Percentiles rank a stretch among this genome's conserved stretches.
These are phyloP conservation scores for Drosophila truncata DNA, from an alignment of 1,140 invertebrate genomes.

Conservation along the genomic window DNA sequence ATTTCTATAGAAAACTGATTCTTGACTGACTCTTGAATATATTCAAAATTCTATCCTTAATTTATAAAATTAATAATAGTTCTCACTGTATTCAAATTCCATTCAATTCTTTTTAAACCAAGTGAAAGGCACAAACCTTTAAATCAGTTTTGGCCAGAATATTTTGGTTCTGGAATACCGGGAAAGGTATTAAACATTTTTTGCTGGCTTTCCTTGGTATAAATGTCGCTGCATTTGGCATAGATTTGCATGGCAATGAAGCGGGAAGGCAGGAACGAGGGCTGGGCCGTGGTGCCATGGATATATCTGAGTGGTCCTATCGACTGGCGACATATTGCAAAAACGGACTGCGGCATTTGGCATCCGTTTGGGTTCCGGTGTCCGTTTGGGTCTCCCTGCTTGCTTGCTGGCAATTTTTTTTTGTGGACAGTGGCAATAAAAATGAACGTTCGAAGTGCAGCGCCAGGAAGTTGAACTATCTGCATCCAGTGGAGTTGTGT, in stretches of 20 bases:
- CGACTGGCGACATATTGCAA: constrained; percentile 78
- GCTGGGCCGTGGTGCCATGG: not conserved
- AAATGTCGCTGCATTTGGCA: constrained; percentile 77
- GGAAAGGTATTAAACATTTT: constrained; percentile 59
- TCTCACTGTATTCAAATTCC: constrained; percentile 3
- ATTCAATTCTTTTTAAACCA: not conserved
- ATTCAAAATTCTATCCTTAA: no score
- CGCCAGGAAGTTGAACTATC: constrained; percentile 64
- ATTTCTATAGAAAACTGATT: no score
- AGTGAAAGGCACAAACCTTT: not conserved
- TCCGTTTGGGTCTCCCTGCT: constrained; percentile 37
- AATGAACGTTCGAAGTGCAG: constrained; percentile 56
- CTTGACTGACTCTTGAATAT: no score
- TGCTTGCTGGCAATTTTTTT: constrained; percentile 6
- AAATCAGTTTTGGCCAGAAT: constrained; percentile 21
- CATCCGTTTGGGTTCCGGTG: constrained; percentile 55
- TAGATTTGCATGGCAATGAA: constrained; percentile 80
- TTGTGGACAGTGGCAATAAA: constrained; percentile 68
- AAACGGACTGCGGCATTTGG: constrained; percentile 55
- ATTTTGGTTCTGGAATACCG: constrained; percentile 28
- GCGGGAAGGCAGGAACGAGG: not conserved
- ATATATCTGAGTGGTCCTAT: constrained; percentile 39
- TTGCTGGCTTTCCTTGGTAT: constrained; percentile 44
- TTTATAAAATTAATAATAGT: no score
- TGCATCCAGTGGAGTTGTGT: constrained; percentile 52